Evolutionary conservation across 2,888 invertebrate genomes (phyloP), one percentile per base, ranked within the genome.

Genomic region (Pyrrhia umbra): DNA sequence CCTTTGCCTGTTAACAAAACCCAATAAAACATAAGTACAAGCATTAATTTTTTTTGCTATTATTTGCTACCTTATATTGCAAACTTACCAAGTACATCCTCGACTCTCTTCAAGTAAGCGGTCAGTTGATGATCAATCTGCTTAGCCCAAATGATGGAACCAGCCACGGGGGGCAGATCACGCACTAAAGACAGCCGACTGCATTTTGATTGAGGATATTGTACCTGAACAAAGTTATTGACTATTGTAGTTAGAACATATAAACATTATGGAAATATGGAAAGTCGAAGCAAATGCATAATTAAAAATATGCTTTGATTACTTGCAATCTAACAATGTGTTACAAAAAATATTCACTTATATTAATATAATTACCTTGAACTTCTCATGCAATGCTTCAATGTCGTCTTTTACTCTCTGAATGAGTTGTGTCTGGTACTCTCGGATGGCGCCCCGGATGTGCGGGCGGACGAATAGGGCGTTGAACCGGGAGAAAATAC

Each of bases 341-440:
- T 39, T 15, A 6, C 6, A 16, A 37, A n/a, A 42, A 40, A 8
- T 18, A 2, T 42, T 16, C 18, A 8, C n/a, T n/a, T 5, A n/a
- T 9, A 13, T n/a, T 20, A 25, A 6, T 16, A 2, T 27, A 54
- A 47, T 55, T 49, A 98, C 98, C 96, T 99, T 99, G 87, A 99
- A 99, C 90, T 99, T 99, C 88, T 99, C 99, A 90, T 99, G 99
- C 60, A 99, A 93, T 0, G 98, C 97, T 89, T 99, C 99, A 80
- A 99, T 99, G 87, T 99, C 99, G 87, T 99, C 99, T 91, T 99
- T 99, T 20, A 99, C 99, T 54, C 99, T 96, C 88, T 99, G 99
- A 87, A 99, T 99, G 58, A 99, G 96, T 90, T 99, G 99, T 0
- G 99, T 99, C 94, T 99, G 99, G 92, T 99, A 99, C 93, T 99